A percentile compares a stretch with the other conserved stretches of the same genome.
Conservation (phyloP, 2,113 vertebrate species). For the Crotalus tigris region DNA sequence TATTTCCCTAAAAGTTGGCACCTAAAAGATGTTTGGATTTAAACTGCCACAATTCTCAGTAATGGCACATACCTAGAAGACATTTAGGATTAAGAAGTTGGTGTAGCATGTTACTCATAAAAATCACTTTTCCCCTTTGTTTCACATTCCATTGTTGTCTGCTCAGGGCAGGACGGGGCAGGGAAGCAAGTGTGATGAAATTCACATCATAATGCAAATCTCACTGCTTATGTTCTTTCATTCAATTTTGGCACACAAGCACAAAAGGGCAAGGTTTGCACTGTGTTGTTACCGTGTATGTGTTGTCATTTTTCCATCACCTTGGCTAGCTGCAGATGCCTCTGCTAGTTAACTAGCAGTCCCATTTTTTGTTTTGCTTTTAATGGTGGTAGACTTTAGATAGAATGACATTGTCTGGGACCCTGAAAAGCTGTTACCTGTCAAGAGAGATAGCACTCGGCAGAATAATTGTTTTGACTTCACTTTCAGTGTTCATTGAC, state of each 20-base stretch:
- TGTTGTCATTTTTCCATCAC: neutral
- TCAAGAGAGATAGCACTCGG: neutral
- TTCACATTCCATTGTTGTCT: neutral
- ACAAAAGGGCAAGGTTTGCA: neutral
- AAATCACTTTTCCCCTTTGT: neutral
- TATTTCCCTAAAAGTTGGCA: neutral
- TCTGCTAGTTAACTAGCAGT: neutral
- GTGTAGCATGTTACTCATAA: neutral
- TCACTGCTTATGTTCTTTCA: neutral
- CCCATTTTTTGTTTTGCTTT: neutral
- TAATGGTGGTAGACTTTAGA: neutral
- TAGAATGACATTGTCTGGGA: neutral
- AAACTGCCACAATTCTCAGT: neutral
- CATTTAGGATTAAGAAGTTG: neutral
- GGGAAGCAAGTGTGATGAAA: neutral
- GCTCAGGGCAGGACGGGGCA: neutral
- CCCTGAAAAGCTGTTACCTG: neutral
- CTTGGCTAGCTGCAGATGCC: neutral
- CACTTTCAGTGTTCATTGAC: neutral
- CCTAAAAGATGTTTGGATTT: neutral
- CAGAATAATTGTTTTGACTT: neutral
- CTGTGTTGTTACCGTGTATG: neutral
- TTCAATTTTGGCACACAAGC: neutral
- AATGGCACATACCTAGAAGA: neutral
- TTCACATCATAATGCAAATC: neutral